Conservation (phyloP, 2,888 invertebrate genomes). For the Cephonodes hylas region DNA sequence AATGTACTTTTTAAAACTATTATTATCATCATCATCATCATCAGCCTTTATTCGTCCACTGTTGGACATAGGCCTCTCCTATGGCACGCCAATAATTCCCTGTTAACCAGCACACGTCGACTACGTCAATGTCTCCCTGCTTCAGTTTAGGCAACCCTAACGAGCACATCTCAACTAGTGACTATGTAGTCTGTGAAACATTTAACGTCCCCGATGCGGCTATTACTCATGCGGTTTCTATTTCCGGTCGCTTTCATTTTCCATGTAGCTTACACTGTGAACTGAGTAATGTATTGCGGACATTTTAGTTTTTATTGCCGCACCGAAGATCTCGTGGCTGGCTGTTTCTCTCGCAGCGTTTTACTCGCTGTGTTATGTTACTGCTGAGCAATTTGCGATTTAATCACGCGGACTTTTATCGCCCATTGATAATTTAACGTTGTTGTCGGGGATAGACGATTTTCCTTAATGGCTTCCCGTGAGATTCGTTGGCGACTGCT, state of each 20-base stretch:
- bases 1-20: too few relatives aligned
- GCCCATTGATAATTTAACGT: neutral
- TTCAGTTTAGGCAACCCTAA: neutral
- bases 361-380: neutral
- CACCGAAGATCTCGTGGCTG: neutral
- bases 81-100: too few relatives aligned
- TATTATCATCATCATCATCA: too few relatives aligned
- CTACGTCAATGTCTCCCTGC: too few relatives aligned
- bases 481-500: neutral
- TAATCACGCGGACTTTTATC: slow-evolving; percentile 5
- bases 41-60: too few relatives aligned
- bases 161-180: slow-evolving; percentile 13
- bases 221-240: slow-evolving; percentile 16
- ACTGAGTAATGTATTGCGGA: slow-evolving; percentile 10
- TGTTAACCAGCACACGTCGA: too few relatives aligned
- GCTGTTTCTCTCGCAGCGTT: neutral
- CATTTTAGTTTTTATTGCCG: slow-evolving; percentile 2
- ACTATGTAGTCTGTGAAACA: slow-evolving; percentile 11
- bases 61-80: too few relatives aligned
- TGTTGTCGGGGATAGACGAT: neutral
- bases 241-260: slow-evolving; percentile 14
- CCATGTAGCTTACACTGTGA: neutral
- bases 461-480: neutral
- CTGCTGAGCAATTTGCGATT: neutral
- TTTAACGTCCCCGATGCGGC: neutral